Conservation (phyloP, 2,888 invertebrate species). For the Tetheella fluctuosa region DNA sequence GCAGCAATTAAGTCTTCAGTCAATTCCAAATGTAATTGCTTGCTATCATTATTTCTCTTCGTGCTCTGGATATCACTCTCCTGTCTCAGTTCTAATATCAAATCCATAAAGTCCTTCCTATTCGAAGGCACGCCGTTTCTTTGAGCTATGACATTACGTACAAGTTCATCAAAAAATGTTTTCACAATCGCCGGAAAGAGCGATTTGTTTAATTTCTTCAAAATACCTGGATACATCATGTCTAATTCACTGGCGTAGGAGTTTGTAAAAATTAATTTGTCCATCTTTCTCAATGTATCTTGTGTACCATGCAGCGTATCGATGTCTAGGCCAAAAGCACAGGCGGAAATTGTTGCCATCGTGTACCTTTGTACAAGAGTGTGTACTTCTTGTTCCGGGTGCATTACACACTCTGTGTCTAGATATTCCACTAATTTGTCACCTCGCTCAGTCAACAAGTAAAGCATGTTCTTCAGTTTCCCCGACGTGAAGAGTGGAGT, state of each 20-base stretch:
- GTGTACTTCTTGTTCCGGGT: constrained; percentile 42
- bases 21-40: constrained; percentile 38
- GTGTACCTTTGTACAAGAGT: constrained; percentile 48
- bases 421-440: constrained; percentile 47
- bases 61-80: constrained; percentile 37
- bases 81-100: constrained; percentile 50
- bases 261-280: constrained; percentile 27
- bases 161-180: constrained; percentile 46
- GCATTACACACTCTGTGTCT: constrained; percentile 18
- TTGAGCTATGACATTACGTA: constrained; percentile 38
- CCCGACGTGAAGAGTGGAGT: constrained; percentile 61
- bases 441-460: constrained; percentile 48
- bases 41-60: constrained; percentile 27
- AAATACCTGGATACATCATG: constrained; percentile 55
- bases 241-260: constrained; percentile 40
- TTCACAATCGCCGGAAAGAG: constrained; percentile 38
- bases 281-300: constrained; percentile 27
- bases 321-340: constrained; percentile 53
- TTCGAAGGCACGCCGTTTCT: constrained; percentile 47
- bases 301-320: constrained; percentile 36
- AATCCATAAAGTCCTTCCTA: constrained; percentile 60
- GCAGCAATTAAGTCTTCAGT: constrained; percentile 59
- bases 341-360: constrained; percentile 48
- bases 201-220: constrained; percentile 43
- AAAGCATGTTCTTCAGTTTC: constrained; percentile 64